Conservation (phyloP, 2,113 vertebrate species). For the Falcunculus frontatus region DNA sequence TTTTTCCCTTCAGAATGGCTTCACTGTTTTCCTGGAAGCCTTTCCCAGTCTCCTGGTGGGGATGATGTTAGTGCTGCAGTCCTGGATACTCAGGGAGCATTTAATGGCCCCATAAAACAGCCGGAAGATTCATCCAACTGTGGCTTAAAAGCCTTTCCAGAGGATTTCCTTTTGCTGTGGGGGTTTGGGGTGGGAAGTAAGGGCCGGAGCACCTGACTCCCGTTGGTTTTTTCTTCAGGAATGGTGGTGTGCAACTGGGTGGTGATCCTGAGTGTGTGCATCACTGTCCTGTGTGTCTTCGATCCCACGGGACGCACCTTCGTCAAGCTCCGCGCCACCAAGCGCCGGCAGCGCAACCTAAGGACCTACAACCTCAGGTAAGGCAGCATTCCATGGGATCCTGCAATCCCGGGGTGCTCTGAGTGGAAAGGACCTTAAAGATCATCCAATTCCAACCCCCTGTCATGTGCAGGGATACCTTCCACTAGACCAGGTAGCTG, state of each 20-base stretch:
- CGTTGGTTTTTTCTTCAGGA: conserved; percentile 61
- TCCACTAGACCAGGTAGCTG: not conserved
- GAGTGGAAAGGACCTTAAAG: not conserved
- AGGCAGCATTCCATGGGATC: not conserved
- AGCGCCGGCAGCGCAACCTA: conserved; percentile 92
- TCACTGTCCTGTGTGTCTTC: conserved; percentile 96
- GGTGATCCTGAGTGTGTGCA: conserved; percentile 94
- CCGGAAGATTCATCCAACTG: not conserved
- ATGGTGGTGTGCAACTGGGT: conserved; percentile 99
- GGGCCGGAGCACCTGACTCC: not conserved
- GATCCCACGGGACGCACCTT: conserved; percentile 97
- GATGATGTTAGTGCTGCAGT: too few relatives aligned
- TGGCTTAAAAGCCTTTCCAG: not conserved
- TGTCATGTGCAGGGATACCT: not conserved
- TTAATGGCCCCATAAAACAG: not conserved
- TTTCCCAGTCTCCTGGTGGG: not conserved
- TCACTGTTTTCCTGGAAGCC: not conserved
- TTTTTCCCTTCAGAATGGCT: not conserved
- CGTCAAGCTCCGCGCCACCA: conserved; percentile 94
- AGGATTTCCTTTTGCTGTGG: not conserved
- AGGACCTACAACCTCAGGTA: conserved; percentile 94
- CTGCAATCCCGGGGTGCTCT: not conserved
- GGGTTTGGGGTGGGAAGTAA: not conserved
- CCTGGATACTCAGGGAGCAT: not conserved
- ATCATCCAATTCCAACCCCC: not conserved